Conservation (phyloP, 2,113 vertebrate species). For the Gallinago media region DNA sequence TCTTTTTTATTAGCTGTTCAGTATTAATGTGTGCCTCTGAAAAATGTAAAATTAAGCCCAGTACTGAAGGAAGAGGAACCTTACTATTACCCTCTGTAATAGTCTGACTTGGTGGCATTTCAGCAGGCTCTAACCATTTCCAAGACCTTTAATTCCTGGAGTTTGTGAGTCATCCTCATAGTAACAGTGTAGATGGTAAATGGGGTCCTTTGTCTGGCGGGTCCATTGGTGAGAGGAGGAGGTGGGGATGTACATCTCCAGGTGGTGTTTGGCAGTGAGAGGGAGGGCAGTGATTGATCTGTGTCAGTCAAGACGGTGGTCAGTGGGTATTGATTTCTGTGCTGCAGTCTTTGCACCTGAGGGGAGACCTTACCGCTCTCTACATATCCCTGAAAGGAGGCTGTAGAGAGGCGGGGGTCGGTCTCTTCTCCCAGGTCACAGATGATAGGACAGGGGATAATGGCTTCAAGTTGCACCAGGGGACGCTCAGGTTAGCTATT, state of each 20-base stretch:
- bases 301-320: not conserved
- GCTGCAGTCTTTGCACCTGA: not conserved
- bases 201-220: not conserved
- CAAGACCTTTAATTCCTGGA: not conserved
- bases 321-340: not conserved
- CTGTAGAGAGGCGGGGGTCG: no score
- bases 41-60: not conserved
- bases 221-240: rapidly evolving
- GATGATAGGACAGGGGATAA: no score
- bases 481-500: no score
- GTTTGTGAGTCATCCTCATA: not conserved
- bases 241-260: not conserved
- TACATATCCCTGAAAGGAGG: no score
- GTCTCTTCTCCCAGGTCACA: no score
- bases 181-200: not conserved
- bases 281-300: not conserved
- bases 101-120: not conserved
- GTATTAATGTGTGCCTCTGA: not conserved
- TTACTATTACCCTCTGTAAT: not conserved
- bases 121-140: not conserved
- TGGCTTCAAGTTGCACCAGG: no score
- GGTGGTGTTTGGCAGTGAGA: not conserved
- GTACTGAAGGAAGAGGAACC: not conserved
- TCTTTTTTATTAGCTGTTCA: not conserved
- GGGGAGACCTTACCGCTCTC: no score